phyloP scores from a whole-genome alignment of 2,113 vertebrate species.

The Gasterosteus aculeatus region DNA sequence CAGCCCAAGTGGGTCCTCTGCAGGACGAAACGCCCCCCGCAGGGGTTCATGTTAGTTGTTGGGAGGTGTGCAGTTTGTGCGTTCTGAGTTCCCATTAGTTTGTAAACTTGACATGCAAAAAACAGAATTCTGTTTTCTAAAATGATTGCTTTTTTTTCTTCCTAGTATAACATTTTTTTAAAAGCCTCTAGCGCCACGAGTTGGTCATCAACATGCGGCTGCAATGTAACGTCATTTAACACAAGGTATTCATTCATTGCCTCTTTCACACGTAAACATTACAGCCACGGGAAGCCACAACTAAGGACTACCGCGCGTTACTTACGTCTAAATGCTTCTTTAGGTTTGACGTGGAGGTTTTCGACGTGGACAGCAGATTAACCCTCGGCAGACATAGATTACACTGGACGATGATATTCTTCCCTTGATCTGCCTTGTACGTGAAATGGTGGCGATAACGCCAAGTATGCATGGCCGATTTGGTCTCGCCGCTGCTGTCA shows the following conservation, averaged over 20 bases:
- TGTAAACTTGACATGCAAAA: constrained; percentile 28
- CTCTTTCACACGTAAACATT: constrained; percentile 53
- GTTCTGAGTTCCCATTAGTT: constrained; percentile 10
- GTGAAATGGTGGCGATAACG: constrained; percentile 81
- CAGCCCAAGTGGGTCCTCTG: constrained; percentile 78
- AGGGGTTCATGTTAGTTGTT: background rate
- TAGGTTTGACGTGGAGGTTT: constrained; percentile 79
- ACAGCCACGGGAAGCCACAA: background rate
- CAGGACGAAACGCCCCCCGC: constrained; percentile 34
- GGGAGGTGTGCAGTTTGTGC: background rate
- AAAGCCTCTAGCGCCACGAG: constrained; percentile 40
- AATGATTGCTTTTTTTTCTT: background rate
- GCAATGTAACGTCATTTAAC: constrained; percentile 52
- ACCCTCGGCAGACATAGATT: constrained; percentile 80
- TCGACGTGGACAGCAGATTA: constrained; percentile 78
- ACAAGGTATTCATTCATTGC: constrained; percentile 52
- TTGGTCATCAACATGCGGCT: constrained; percentile 37
- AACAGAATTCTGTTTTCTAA: background rate
- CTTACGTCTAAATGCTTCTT: constrained; percentile 82
- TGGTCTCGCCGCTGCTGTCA: constrained; percentile 60
- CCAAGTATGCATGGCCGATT: constrained; percentile 77
- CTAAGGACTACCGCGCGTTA: background rate
- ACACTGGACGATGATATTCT: constrained; percentile 82
- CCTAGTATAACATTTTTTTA: background rate
- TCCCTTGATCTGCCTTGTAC: constrained; percentile 78